These are phyloP conservation scores for Podarcis raffonei DNA, from an alignment of 2,113 vertebrate genomes.

Conservation along the genomic window DNA sequence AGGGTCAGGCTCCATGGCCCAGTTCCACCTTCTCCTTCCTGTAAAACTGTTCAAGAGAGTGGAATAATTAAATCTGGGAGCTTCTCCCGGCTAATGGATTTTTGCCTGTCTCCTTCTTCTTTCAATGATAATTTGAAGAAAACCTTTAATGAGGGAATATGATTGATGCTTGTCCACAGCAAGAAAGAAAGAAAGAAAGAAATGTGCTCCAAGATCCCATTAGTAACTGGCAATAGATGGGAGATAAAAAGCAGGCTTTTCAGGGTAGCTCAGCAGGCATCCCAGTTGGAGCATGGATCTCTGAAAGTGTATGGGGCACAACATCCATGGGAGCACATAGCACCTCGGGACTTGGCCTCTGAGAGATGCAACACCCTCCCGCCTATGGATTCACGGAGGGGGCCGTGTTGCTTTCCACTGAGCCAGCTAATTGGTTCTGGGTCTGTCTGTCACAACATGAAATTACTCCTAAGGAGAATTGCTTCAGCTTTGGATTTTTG, in stretches of 20 bases:
- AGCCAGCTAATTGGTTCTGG: too few species aligned
- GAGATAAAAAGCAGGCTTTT: slow-evolving; percentile 3
- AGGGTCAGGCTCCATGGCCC: not conserved
- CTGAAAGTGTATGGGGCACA: not conserved
- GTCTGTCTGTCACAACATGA: too few species aligned
- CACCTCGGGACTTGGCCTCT: too few species aligned
- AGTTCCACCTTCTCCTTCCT: not conserved
- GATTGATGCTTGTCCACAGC: not conserved
- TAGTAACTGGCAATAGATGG: slow-evolving; percentile 1
- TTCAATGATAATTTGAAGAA: not conserved
- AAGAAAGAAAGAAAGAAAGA: not conserved
- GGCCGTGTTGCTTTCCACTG: too few species aligned
- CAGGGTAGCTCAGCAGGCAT: not conserved
- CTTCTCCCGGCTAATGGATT: not conserved
- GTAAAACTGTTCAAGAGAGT: not conserved
- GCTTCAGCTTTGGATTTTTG: too few species aligned
- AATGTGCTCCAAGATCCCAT: not conserved
- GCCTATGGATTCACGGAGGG: too few species aligned
- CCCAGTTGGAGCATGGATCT: not conserved
- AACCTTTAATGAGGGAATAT: not conserved
- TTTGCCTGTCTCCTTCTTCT: not conserved
- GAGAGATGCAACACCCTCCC: too few species aligned
- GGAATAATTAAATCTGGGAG: not conserved
- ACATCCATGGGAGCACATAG: not conserved
- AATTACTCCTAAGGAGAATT: too few species aligned